phyloP scores from a whole-genome alignment of 2,113 vertebrate genomes.

The Leuciscus idus region DNA sequence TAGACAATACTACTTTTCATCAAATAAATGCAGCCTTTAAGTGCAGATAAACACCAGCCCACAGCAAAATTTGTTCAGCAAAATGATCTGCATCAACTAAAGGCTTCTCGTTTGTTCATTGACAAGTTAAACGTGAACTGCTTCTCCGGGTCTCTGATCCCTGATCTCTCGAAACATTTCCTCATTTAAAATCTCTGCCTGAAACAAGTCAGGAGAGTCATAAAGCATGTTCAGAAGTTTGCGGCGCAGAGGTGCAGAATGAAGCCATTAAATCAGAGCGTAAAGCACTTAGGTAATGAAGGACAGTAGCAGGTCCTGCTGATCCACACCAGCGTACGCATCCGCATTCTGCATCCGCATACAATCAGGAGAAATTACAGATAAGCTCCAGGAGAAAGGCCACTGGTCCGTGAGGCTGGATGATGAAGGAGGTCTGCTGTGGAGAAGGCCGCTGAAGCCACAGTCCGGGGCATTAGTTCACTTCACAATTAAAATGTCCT shows the following conservation, averaged over 20 bases:
- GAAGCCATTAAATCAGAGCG: slow-evolving; percentile 64
- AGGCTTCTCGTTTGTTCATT: slow-evolving; percentile 56
- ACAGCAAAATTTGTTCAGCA: neutral
- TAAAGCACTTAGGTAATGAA: slow-evolving; percentile 68
- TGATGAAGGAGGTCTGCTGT: neutral
- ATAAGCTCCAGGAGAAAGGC: neutral
- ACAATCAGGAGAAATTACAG: neutral
- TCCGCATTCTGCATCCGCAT: neutral
- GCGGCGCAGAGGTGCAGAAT: slow-evolving; percentile 49
- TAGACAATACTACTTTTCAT: too few species aligned
- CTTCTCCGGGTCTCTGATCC: slow-evolving; percentile 18
- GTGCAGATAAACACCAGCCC: neutral
- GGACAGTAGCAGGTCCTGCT: neutral
- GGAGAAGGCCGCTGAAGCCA: neutral
- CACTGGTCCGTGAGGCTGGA: neutral
- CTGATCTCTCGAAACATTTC: slow-evolving; percentile 44
- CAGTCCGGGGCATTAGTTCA: neutral
- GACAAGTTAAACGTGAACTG: slow-evolving; percentile 63
- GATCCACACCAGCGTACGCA: too few species aligned
- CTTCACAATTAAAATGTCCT: too few species aligned
- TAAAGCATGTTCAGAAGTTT: slow-evolving; percentile 58
- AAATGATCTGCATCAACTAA: neutral
- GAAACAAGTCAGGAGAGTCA: slow-evolving; percentile 50
- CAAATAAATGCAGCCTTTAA: too few species aligned
- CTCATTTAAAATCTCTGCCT: slow-evolving; percentile 53